Evolutionary conservation across 2,888 invertebrate species (phyloP).

Genomic region (Sacculina carcini): DNA sequence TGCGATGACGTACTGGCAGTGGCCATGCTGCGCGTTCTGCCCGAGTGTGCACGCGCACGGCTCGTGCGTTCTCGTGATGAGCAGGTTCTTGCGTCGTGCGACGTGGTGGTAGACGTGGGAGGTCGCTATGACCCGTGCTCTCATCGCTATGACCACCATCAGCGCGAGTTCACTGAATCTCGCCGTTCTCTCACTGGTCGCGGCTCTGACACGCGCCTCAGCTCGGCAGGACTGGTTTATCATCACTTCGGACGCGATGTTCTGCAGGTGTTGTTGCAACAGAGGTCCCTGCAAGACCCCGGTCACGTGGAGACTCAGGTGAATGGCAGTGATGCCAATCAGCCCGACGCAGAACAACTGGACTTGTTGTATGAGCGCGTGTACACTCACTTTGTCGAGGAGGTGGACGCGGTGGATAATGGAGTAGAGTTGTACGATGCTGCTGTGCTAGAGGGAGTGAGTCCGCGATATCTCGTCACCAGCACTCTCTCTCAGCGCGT

Average conservation of each 20-base stretch:
- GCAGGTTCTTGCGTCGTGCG: conserved; percentile 41
- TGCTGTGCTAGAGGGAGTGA: neutral
- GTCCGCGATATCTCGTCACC: conserved; percentile 35
- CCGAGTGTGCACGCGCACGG: conserved; percentile 48
- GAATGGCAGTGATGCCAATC: neutral
- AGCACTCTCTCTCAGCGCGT: conserved; percentile 54
- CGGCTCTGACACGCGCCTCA: conserved; percentile 40
- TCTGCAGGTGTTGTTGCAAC: conserved; percentile 29
- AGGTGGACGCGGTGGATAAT: conserved; percentile 91
- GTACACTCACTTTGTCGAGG: conserved; percentile 65
- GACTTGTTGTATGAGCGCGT: conserved; percentile 26
- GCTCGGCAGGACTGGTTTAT: conserved; percentile 82
- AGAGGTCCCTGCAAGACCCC: neutral
- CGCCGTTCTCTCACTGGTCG: conserved; percentile 33
- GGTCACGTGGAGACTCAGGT: too few relatives aligned
- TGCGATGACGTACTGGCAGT: conserved; percentile 89
- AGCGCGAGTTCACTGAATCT: conserved; percentile 40
- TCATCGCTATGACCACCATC: conserved; percentile 81
- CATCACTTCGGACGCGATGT: conserved; percentile 62
- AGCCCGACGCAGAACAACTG: conserved; percentile 15
- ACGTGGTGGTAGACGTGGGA: conserved; percentile 88
- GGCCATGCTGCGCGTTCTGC: conserved; percentile 55
- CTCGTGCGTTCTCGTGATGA: conserved; percentile 38
- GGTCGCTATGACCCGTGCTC: conserved; percentile 46
- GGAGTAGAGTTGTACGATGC: conserved; percentile 59